These are phyloP conservation scores for Barnardius zonarius DNA, from an alignment of 2,113 vertebrate genomes.

Conservation along the genomic window DNA sequence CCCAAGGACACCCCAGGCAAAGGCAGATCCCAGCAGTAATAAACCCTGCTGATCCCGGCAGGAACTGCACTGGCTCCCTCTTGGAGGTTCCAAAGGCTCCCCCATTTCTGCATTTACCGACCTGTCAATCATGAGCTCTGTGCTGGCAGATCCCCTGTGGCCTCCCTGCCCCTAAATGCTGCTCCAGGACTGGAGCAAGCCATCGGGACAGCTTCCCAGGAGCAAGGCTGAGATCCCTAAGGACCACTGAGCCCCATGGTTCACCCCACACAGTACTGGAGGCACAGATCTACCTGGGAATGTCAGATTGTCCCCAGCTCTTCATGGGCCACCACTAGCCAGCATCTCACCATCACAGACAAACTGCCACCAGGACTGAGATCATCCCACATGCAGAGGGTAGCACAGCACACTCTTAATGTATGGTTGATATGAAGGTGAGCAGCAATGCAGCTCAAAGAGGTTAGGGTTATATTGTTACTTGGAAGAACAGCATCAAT, in stretches of 20 bases:
- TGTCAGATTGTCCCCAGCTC: background rate
- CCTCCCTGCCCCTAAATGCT: background rate
- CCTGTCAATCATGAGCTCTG: background rate
- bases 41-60: background rate
- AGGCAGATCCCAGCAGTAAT: background rate
- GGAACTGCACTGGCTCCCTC: background rate
- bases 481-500: background rate
- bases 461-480: background rate
- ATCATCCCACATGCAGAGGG: rapidly evolving
- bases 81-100: background rate
- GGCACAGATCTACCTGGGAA: background rate
- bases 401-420: background rate
- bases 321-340: background rate
- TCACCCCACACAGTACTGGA: background rate
- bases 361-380: background rate
- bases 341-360: background rate
- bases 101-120: background rate
- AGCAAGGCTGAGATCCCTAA: background rate
- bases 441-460: background rate
- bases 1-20: background rate
- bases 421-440: too few relatives aligned
- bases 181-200: background rate
- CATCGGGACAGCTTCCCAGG: background rate
- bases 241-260: background rate
- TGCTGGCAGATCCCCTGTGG: background rate